phyloP scores from a whole-genome alignment of 2,888 invertebrate genomes.

The Hemistola chrysoprasaria region DNA sequence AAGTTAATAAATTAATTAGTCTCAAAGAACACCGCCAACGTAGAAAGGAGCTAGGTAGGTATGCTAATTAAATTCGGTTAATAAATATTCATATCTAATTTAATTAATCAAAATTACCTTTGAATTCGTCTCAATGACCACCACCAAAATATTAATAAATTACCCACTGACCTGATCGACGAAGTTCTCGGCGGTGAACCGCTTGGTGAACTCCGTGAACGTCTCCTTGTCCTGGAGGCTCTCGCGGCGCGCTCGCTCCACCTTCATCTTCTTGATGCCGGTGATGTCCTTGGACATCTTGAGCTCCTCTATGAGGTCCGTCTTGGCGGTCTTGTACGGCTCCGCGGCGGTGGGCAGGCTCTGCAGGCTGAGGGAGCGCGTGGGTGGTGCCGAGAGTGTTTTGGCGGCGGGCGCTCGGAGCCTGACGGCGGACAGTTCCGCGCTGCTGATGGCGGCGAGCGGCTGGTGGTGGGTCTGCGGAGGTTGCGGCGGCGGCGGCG shows the following conservation, averaged over 20 bases:
- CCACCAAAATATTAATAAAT: constrained; percentile 17
- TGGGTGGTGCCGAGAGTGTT: constrained; percentile 89
- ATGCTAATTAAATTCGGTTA: no score
- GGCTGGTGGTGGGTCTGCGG: constrained; percentile 83
- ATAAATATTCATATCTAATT: no score
- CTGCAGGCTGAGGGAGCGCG: constrained; percentile 88
- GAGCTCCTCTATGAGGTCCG: constrained; percentile 94
- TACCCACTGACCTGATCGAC: constrained; percentile 90
- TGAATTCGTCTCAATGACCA: constrained; percentile 16
- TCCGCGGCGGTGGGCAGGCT: constrained; percentile 85
- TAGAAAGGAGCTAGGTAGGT: no score
- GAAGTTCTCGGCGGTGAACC: constrained; percentile 92
- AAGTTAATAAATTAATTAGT: no score
- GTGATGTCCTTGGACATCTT: constrained; percentile 96
- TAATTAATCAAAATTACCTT: no score
- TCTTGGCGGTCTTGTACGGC: constrained; percentile 88
- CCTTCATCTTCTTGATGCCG: constrained; percentile 96
- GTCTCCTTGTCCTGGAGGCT: constrained; percentile 91
- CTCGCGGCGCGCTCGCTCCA: constrained; percentile 93
- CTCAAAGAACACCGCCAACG: no score
- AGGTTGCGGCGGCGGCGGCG: constrained; percentile 63
- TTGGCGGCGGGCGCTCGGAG: constrained; percentile 89
- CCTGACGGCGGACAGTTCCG: constrained; percentile 92
- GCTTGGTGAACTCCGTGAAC: constrained; percentile 91
- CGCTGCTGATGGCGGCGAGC: constrained; percentile 93